phyloP scores from a whole-genome alignment of 2,113 vertebrate genomes.

The Romanogobio albipinnatus region DNA sequence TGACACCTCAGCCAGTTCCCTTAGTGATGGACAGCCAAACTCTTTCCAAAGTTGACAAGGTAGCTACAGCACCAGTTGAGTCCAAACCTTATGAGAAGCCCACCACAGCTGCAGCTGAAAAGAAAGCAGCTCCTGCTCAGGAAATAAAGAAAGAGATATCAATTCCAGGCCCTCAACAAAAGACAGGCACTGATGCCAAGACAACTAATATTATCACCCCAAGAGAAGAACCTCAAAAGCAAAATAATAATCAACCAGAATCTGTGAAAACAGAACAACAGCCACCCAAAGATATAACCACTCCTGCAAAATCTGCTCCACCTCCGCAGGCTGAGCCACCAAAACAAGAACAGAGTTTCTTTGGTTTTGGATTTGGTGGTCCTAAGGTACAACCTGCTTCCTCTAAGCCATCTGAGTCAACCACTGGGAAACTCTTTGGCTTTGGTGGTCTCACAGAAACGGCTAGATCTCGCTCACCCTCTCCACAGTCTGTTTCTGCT shows the following conservation, averaged over 20 bases:
- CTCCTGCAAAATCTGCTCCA: conserved; percentile 65
- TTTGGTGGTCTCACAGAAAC: conserved; percentile 65
- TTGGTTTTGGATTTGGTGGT: conserved; percentile 85
- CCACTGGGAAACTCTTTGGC: conserved; percentile 84
- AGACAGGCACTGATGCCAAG: conserved; percentile 55
- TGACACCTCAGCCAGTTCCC: conserved; percentile 66
- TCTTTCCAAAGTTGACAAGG: conserved; percentile 60
- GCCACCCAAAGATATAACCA: conserved; percentile 64
- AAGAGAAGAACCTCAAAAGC: conserved; percentile 55
- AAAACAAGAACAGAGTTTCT: conserved; percentile 80
- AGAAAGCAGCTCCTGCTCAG: conserved; percentile 69
- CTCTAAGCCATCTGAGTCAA: conserved; percentile 79
- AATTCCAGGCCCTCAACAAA: conserved; percentile 25
- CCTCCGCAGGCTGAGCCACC: conserved; percentile 49
- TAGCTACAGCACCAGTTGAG: conserved; percentile 42
- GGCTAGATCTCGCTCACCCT: conserved; percentile 64
- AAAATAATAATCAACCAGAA: conserved; percentile 48
- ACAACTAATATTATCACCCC: conserved; percentile 49
- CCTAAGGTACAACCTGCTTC: conserved; percentile 77
- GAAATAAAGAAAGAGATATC: conserved; percentile 34
- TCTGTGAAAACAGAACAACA: neutral
- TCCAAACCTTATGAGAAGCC: neutral
- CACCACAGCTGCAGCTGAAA: neutral
- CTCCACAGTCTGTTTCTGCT: conserved; percentile 69
- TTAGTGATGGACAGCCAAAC: conserved; percentile 39